Base-by-base conservation (phyloP, 2,113 vertebrate genomes). In the Salminus brasiliensis region DNA sequence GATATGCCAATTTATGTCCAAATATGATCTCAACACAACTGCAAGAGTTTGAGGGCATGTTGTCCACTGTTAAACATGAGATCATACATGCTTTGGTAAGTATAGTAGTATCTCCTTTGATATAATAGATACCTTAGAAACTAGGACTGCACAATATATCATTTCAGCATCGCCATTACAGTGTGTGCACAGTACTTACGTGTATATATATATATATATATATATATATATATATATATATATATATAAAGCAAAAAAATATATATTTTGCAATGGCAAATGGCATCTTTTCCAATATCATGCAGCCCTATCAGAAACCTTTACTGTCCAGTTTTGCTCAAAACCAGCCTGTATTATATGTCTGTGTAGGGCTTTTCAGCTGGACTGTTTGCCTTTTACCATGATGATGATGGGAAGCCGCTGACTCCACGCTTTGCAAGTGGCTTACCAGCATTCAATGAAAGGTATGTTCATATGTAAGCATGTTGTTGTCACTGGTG, bases 11-110 rank as follows among this genome's bases (percentile, higher is more conserved):
- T 89, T 92, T 99, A 85, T 99, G 98, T 92, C 97, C 98, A 79
- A 93, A 93, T 65, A 98, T 97, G 97, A 98, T 98, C 92, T 97
- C 98, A 60, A 95, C 95, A 0, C 95, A 97, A 90, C 90, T 95
- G 84, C 97, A 97, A 89, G 97, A 99, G 80, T 98, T 98, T 75
- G 45, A 95, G 72, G 98, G 96, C 80, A 98, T 98, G 97, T 89
- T 99, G 45, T 99, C 97, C 74, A 98, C 97, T 2, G 98, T 99
- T 80, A 98, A 99, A 87, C 98, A 99, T 0, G 97, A 99, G 89
- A 95, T 99, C 80, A 96, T 99, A 80, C 97, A 99, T 70, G 96
- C 98, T 15, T 90, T 99, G 96, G 98, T 99, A 90, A 74, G 47
- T 2, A 71, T 12, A 39, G 8, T 53, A 2, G n/a, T n/a, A n/a